Conservation (phyloP, 2,113 vertebrate genomes). For the Laterallus jamaicensis region DNA sequence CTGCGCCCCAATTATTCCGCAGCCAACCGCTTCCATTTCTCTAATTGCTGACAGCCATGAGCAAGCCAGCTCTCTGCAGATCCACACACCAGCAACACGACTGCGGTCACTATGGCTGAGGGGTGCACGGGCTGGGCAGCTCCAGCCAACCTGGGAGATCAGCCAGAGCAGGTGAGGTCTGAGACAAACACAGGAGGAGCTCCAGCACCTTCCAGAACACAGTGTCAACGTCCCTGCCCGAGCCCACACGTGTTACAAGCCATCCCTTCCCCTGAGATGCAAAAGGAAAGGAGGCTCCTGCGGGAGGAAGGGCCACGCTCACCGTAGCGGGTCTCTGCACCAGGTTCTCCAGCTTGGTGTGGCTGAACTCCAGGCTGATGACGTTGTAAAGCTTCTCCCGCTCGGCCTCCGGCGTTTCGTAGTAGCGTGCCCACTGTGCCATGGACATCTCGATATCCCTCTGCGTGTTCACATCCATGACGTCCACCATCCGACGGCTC, state of each 20-base stretch:
- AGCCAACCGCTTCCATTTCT: background rate
- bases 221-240: background rate
- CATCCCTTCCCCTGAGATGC: background rate
- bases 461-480: constrained; percentile 98
- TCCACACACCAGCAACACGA: background rate
- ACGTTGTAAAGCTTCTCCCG: constrained; percentile 97
- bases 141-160: background rate
- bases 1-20: background rate
- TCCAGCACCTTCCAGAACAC: background rate
- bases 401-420: constrained; percentile 91
- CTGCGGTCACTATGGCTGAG: background rate
- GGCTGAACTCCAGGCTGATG: constrained; percentile 98
- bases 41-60: background rate
- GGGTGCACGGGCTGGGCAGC: background rate
- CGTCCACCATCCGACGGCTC: constrained; percentile 93
- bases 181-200: background rate
- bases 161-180: background rate
- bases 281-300: background rate
- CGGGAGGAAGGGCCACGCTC: background rate
- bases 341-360: constrained; percentile 94
- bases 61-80: background rate
- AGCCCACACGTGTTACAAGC: accelerated
- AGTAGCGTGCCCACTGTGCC: constrained; percentile 98
- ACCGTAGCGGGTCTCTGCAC: constrained; percentile 96
- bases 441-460: constrained; percentile 99